Evolutionary conservation across 2,888 invertebrate genomes (phyloP).

Genomic region (Ommatoiulus sabulosus): DNA sequence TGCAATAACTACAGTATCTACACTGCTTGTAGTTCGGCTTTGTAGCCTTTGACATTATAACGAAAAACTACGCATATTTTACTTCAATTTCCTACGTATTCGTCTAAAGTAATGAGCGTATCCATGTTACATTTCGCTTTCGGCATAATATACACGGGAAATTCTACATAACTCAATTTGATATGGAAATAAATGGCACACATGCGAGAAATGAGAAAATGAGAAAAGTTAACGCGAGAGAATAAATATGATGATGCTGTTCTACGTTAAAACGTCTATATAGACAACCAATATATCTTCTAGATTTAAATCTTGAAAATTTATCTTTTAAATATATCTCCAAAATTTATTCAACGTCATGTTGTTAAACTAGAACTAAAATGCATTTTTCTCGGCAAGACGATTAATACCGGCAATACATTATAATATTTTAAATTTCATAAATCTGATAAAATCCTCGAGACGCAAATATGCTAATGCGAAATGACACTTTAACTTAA

Average conservation of each 20-base stretch:
- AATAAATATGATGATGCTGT: not conserved
- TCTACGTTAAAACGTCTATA: not conserved
- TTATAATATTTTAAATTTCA: not conserved
- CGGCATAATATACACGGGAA: not conserved
- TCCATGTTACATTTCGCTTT: not conserved
- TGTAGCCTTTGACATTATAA: not conserved
- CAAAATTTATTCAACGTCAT: constrained; percentile 7
- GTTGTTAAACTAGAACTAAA: not conserved
- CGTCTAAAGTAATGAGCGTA: not conserved
- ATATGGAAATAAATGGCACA: not conserved
- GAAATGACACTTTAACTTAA: not conserved
- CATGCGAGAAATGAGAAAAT: not conserved
- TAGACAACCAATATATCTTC: not conserved
- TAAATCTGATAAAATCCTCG: not conserved
- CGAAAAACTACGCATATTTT: not conserved
- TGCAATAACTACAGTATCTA: not conserved
- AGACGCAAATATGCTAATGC: not conserved
- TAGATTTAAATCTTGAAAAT: not conserved
- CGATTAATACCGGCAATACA: not conserved
- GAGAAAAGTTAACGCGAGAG: not conserved
- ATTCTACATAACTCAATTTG: not conserved
- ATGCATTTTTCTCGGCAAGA: not conserved
- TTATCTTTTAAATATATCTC: not conserved
- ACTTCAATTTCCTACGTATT: not conserved
- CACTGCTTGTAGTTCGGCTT: not conserved